A percentile compares a stretch with the other conserved stretches of the same genome.
Conservation (phyloP, 2,797 vertebrate species). For the Urophycis tenuis region DNA sequence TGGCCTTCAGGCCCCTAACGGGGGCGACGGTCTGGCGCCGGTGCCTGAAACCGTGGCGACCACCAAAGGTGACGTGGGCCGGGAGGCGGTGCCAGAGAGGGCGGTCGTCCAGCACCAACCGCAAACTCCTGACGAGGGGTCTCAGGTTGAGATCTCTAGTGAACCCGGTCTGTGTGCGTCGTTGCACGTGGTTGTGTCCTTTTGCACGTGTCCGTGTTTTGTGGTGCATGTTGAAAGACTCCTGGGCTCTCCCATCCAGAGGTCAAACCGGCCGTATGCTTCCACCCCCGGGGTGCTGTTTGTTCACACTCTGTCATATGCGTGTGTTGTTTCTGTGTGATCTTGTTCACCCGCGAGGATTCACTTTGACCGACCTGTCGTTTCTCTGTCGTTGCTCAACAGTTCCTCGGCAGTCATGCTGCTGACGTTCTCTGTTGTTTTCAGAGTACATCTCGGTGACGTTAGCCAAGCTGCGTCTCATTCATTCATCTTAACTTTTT, state of each 20-base stretch:
- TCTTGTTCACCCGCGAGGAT: neutral
- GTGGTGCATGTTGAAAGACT: neutral
- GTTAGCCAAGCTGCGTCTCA: no score
- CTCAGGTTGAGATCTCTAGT: neutral
- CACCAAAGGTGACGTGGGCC: neutral
- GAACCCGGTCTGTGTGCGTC: neutral
- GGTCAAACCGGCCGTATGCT: neutral
- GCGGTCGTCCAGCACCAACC: neutral
- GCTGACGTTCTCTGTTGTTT: neutral
- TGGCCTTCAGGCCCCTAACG: neutral
- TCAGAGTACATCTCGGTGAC: neutral
- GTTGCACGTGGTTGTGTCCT: slow-evolving; percentile 3
- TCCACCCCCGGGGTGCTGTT: neutral
- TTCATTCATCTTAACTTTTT: neutral
- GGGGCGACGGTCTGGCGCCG: neutral
- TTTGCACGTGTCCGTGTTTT: neutral
- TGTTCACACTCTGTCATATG: neutral
- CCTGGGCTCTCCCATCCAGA: neutral
- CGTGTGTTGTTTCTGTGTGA: neutral
- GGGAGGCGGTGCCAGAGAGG: neutral
- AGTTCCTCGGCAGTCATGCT: neutral
- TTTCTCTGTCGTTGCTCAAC: neutral
- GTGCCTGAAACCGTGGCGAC: neutral
- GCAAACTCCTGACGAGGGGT: neutral
- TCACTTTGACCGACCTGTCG: neutral